A percentile compares a stretch with the other conserved stretches of the same genome.
These are phyloP conservation scores for Sarcophaga variegata DNA, from an alignment of 2,888 invertebrate species.

Conservation along the genomic window DNA sequence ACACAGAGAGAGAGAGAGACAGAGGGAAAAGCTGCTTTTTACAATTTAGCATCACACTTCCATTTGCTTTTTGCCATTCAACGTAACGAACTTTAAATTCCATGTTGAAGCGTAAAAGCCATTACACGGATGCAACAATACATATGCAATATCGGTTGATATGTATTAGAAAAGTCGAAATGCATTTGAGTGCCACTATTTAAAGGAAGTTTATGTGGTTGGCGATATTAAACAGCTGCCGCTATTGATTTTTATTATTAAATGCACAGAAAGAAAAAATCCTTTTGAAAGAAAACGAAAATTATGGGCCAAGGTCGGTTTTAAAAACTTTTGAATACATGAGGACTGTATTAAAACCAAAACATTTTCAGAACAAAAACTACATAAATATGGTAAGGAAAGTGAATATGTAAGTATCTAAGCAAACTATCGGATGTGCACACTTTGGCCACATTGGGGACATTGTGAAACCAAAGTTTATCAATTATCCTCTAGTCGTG, in stretches of 20 bases:
- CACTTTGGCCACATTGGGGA: too few species aligned
- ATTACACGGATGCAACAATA: conserved; percentile 34
- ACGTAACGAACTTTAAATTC: neutral
- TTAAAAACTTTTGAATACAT: too few species aligned
- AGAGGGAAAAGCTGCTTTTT: too few species aligned
- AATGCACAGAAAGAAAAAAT: neutral
- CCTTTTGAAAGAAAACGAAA: neutral
- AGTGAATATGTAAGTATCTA: too few species aligned
- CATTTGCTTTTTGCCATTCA: neutral
- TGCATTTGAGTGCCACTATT: conserved; percentile 1
- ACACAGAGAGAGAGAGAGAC: too few species aligned
- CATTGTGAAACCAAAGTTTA: too few species aligned
- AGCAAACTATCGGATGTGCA: too few species aligned
- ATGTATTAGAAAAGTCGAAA: neutral
- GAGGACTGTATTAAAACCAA: too few species aligned
- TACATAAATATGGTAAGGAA: too few species aligned
- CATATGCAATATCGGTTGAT: neutral
- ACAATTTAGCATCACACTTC: neutral
- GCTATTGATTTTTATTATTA: conserved; percentile 3
- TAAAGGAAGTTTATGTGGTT: conserved; percentile 25
- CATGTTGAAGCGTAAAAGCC: conserved; percentile 30
- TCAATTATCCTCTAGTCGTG: too few species aligned
- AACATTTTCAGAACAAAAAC: too few species aligned
- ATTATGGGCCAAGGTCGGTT: neutral
- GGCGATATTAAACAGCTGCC: neutral